Conservation (phyloP, 2,888 invertebrate species). For the Drosophila conformis region DNA sequence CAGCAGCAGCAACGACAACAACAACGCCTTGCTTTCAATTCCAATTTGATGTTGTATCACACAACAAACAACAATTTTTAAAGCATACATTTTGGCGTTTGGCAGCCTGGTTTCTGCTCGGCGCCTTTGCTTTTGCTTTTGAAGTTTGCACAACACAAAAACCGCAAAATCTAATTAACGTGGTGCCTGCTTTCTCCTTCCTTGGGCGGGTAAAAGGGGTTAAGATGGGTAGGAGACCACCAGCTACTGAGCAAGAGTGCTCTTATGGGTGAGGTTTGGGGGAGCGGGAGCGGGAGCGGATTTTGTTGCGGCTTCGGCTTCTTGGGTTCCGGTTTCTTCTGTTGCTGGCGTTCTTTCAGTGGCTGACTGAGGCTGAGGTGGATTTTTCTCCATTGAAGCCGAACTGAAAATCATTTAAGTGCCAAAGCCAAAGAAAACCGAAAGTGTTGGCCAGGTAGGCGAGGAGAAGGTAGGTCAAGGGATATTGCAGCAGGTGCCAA, state of each 20-base stretch:
- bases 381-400: conserved; percentile 11
- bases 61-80: conserved; percentile 59
- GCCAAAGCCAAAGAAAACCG: conserved; percentile 51
- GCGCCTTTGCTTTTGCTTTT: conserved; percentile 66
- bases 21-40: conserved; percentile 52
- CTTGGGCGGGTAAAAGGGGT: conserved; percentile 44
- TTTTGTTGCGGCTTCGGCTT: conserved; percentile 41
- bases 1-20: conserved; percentile 15
- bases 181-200: conserved; percentile 59
- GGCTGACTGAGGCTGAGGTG: background rate
- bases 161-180: conserved; percentile 80
- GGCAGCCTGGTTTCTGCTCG: conserved; percentile 48
- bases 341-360: conserved; percentile 62
- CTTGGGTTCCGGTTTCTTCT: conserved; percentile 50
- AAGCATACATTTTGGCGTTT: conserved; percentile 76
- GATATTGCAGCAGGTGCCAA: conserved; percentile 38
- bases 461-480: background rate
- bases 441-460: conserved; percentile 48
- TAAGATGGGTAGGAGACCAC: background rate
- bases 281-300: background rate
- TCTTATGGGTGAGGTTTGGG: background rate
- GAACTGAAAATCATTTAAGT: conserved; percentile 39
- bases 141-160: conserved; percentile 78
- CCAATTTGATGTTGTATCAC: conserved; percentile 72
- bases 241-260: conserved; percentile 1